A percentile compares a stretch with the other conserved stretches of the same genome.
Evolutionary conservation across 1,140 invertebrate species (phyloP).

Genomic region (Hyles euphorbiae): DNA sequence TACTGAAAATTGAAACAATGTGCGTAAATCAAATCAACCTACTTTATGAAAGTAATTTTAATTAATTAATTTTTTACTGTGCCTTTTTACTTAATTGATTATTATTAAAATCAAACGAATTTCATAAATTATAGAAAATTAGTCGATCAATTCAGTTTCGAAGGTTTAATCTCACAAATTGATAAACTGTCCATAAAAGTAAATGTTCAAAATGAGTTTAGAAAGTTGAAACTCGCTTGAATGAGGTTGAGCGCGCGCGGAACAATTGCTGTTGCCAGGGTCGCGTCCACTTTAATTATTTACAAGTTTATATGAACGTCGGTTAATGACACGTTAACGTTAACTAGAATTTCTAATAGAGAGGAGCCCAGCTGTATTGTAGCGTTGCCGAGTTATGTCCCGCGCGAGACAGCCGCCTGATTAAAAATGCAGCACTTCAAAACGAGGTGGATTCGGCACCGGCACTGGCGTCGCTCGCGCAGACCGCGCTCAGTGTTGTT

Average conservation of each 20-base stretch:
- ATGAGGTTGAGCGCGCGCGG: constrained; percentile 9
- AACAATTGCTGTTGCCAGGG: constrained; percentile 37
- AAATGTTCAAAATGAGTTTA: not conserved
- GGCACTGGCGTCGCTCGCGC: constrained; percentile 60
- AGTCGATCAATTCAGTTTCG: too few relatives aligned
- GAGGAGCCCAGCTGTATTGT: constrained; percentile 62
- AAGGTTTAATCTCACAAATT: too few relatives aligned
- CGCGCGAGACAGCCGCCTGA: constrained; percentile 66
- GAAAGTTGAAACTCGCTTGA: not conserved
- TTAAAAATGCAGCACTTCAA: constrained; percentile 72
- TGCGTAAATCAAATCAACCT: too few relatives aligned
- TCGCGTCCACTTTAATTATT: constrained; percentile 54
- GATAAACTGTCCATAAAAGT: too few relatives aligned
- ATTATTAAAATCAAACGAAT: too few relatives aligned
- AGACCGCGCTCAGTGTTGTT: constrained; percentile 45
- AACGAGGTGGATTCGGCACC: constrained; percentile 60
- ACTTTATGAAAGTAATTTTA: too few relatives aligned
- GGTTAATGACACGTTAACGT: constrained; percentile 65
- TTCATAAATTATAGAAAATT: too few relatives aligned
- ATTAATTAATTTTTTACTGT: too few relatives aligned
- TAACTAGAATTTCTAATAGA: constrained; percentile 72
- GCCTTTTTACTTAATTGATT: too few relatives aligned
- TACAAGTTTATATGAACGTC: constrained; percentile 59
- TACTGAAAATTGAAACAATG: too few relatives aligned
- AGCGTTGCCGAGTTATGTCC: constrained; percentile 69